Conservation (phyloP, 2,888 invertebrate genomes). For the Euplagia quadripunctaria region DNA sequence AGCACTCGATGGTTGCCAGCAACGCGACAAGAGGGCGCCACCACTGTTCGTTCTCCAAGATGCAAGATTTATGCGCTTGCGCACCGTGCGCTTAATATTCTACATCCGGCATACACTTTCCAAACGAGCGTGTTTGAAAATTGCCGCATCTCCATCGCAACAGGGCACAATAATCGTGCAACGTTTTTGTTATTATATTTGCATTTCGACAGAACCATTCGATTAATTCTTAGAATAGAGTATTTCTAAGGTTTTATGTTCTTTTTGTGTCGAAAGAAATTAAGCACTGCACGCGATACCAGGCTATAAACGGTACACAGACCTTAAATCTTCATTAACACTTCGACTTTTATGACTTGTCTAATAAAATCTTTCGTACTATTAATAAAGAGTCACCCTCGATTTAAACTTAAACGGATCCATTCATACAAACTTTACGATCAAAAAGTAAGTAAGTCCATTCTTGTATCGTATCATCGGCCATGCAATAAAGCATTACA, state of each 20-base stretch:
- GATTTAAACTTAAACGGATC: conserved; percentile 19
- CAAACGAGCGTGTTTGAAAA: conserved; percentile 69
- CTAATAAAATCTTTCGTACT: conserved; percentile 27
- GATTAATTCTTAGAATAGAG: neutral
- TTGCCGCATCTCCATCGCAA: conserved; percentile 62
- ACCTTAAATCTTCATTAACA: conserved; percentile 24
- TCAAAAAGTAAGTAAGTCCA: conserved; percentile 45
- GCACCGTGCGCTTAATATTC: conserved; percentile 65
- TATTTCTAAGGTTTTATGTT: conserved; percentile 1
- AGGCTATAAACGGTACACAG: neutral
- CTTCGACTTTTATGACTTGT: conserved; percentile 30
- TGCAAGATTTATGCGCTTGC: conserved; percentile 69
- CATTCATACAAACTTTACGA: conserved; percentile 45
- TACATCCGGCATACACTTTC: conserved; percentile 75
- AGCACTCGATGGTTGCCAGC: conserved; percentile 22
- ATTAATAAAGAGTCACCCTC: conserved; percentile 11
- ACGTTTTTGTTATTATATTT: conserved; percentile 34
- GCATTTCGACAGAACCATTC: conserved; percentile 13
- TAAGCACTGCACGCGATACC: neutral
- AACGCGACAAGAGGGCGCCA: conserved; percentile 58
- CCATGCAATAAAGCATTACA: conserved; percentile 53
- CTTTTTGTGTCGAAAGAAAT: conserved; percentile 4
- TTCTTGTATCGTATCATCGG: conserved; percentile 49
- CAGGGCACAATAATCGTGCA: conserved; percentile 46
- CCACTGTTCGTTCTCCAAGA: conserved; percentile 53